These are phyloP conservation scores for Pelmatolapia mariae DNA, from an alignment of 2,113 vertebrate genomes.

Conservation along the genomic window DNA sequence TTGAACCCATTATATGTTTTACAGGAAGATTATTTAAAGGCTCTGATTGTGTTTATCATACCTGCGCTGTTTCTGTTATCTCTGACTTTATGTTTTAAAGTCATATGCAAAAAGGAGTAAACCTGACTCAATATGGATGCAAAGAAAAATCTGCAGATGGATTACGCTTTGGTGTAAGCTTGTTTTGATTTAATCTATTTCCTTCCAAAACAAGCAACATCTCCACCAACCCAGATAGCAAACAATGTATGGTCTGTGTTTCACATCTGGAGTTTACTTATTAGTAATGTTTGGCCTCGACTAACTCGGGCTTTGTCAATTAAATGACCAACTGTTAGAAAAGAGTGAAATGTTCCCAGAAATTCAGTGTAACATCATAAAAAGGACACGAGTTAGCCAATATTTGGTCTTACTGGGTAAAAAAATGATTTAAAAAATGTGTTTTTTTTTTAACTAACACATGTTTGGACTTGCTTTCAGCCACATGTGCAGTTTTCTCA, in stretches of 20 bases:
- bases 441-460: not conserved
- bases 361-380: not conserved
- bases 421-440: fast-evolving
- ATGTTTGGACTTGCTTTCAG: not conserved
- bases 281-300: fast-evolving
- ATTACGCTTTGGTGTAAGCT: not conserved
- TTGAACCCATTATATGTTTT: not conserved
- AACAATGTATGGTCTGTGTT: not conserved
- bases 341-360: fast-evolving
- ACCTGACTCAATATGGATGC: not conserved
- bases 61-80: not conserved
- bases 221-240: not conserved
- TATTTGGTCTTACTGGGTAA: fast-evolving
- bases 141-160: not conserved
- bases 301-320: fast-evolving
- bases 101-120: not conserved
- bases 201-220: not conserved
- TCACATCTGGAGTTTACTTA: not conserved
- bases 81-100: not conserved
- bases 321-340: not conserved
- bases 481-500: not conserved
- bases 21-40: not conserved
- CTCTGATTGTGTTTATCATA: not conserved
- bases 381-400: fast-evolving
- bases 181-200: not conserved